phyloP scores from a whole-genome alignment of 2,797 vertebrate species.

The Etheostoma nigrum region DNA sequence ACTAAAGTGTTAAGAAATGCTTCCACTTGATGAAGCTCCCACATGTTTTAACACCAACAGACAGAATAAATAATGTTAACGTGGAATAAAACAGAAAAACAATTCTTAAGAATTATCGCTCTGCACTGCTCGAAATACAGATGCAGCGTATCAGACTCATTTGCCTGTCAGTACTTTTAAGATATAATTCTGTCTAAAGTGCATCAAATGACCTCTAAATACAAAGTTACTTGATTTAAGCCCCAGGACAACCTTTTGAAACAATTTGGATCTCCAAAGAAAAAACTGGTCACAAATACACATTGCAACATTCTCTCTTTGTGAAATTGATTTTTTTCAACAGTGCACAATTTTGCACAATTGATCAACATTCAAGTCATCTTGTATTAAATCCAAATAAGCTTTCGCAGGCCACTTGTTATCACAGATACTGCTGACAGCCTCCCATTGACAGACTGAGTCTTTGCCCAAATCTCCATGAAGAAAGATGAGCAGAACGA shows the following conservation, averaged over 20 bases:
- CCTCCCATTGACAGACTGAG: slow-evolving; percentile 22
- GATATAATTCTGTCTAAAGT: slow-evolving; percentile 47
- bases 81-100: slow-evolving; percentile 73
- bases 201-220: slow-evolving; percentile 52
- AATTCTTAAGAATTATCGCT: slow-evolving; percentile 38
- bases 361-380: slow-evolving; percentile 48
- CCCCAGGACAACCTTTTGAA: slow-evolving; percentile 7
- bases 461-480: slow-evolving; percentile 25
- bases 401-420: slow-evolving; percentile 11
- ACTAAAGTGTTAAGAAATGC: slow-evolving; percentile 43
- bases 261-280: slow-evolving; percentile 23
- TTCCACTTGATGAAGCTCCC: slow-evolving; percentile 38
- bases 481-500: slow-evolving; percentile 12
- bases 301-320: slow-evolving; percentile 35
- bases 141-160: slow-evolving; percentile 34
- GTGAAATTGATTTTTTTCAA: slow-evolving; percentile 30
- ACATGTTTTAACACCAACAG: slow-evolving; percentile 52
- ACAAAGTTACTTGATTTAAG: slow-evolving; percentile 26
- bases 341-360: slow-evolving; percentile 4
- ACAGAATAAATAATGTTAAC: slow-evolving; percentile 82
- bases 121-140: slow-evolving; percentile 38
- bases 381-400: slow-evolving; percentile 5
- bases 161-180: slow-evolving; percentile 23
- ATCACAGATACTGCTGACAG: slow-evolving; percentile 19
- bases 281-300: slow-evolving; percentile 30